phyloP scores from a whole-genome alignment of 2,113 vertebrate species.

The Megaleporinus macrocephalus region DNA sequence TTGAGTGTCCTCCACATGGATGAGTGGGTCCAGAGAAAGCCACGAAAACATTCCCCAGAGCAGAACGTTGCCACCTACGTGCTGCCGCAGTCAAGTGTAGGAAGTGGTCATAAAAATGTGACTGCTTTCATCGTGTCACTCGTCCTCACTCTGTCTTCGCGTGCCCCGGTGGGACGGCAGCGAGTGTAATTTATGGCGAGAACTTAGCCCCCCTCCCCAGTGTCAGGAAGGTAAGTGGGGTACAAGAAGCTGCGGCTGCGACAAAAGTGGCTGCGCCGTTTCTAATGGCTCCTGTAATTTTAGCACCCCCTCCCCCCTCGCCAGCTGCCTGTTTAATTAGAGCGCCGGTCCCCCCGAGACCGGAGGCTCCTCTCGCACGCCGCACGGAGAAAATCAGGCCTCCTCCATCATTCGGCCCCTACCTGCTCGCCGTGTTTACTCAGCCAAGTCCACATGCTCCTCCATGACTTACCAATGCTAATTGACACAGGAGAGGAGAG shows the following conservation, averaged over 20 bases:
- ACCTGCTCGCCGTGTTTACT: slow-evolving; percentile 45
- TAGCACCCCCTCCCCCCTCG: slow-evolving; percentile 27
- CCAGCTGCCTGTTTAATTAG: slow-evolving; percentile 64
- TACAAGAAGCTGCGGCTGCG: slow-evolving; percentile 30
- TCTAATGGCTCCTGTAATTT: slow-evolving; percentile 33
- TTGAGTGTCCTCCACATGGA: no score
- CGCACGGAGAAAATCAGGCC: slow-evolving; percentile 29
- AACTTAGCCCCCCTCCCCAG: slow-evolving; percentile 29
- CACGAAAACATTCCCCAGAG: no score
- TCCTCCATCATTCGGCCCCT: slow-evolving; percentile 51
- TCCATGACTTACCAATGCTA: slow-evolving; percentile 44
- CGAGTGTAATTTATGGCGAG: slow-evolving; percentile 49
- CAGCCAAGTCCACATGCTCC: slow-evolving; percentile 25
- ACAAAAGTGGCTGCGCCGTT: slow-evolving; percentile 30
- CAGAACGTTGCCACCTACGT: no score
- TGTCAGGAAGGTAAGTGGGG: slow-evolving; percentile 48
- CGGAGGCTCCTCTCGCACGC: slow-evolving; percentile 27
- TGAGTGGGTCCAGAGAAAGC: no score
- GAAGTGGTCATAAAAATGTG: no score
- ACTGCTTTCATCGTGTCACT: background rate
- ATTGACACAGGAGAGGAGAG: slow-evolving; percentile 45
- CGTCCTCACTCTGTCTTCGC: slow-evolving; percentile 13
- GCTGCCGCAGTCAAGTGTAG: no score
- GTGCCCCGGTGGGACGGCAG: slow-evolving; percentile 33
- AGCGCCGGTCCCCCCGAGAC: slow-evolving; percentile 46